Evolutionary conservation across 2,797 vertebrate genomes (phyloP), one percentile per base, ranked within the genome.

Genomic region (Thunnus albacares): DNA sequence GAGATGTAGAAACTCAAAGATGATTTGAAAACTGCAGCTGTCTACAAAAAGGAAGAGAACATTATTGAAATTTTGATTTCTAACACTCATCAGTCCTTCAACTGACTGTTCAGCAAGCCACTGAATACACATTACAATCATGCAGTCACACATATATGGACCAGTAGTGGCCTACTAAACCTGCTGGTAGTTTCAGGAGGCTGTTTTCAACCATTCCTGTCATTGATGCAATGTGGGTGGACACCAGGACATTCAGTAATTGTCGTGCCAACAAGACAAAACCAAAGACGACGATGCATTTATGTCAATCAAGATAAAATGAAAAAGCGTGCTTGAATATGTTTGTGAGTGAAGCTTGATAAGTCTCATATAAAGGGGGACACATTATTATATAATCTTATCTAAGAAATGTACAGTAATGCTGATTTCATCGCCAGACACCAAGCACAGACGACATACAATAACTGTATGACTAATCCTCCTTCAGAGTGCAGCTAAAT

Each of bases 391-490:
- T 53, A 72, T 28, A 55, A 62, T 55, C 28, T 30, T 6, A 68
- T 63, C 33, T 10, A 28, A 59, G 18, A 71, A 10, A 77, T 63
- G 51, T 53, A 20, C 2, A 20, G 2, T 51, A 63, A 57, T 8
- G 56, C 68, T 84, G 81, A 81, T 47, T 75, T 76, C 64, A 82
- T 64, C 76, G 79, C 17, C 35, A 55, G 52, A 57, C n/a, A 49
- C 14, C 5, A 10, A 26, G 55, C 26, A 18, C 49, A 70, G 70
- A 24, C 28, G 67, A 24, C 28, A 84, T 66, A 38, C 38, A 38
- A 7, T 38, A 78, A 66, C n/a, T 68, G 51, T 57, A 20, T 63
- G 56, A 89, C 64, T 74, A 67, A 87, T 86, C 64, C 43, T 66
- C 45, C 61, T 18, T 43, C 24, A 24, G 24, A 11, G 11, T 28